Evolutionary conservation across 2,888 invertebrate species (phyloP), one percentile per base, ranked within the genome.

Genomic region (Myopa testacea): DNA sequence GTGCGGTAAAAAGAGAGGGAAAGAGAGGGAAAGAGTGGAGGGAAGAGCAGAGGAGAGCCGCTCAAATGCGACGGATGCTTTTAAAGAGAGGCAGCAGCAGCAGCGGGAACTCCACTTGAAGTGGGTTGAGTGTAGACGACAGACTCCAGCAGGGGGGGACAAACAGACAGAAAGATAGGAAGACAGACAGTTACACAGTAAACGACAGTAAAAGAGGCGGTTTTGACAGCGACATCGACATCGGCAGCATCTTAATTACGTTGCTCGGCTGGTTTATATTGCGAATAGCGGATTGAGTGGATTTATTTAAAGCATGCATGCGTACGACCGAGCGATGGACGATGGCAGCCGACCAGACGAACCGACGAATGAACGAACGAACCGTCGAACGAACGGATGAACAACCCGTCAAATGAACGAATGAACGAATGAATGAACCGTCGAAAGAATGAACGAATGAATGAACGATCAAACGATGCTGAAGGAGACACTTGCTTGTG

Each of bases 201-300:
- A 80, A 83, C 82, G 80, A 82, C 81, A 83, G 81, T 78, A 80
- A 37, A 38, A 58, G 38, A 26, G 26, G 26, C 26, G 26, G 26
- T 26, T 26, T 26, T 45, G 8, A 60, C 50, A 55, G 37, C 55
- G 16, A 16, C 60, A 10, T 7, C 16, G 37, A 63, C 19, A 38
- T 34, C 69, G 60, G 50, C 77, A 45, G 69, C 70, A 62, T 69
- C 73, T 73, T 67, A 74, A 74, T 78, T 68, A 75, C 50, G 75
- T 16, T 40, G 52, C 40, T 16, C 63, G 34, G 38, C 68, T 50
- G 68, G 76, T 69, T 72, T 76, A 34, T 75, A 78, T 71, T 72
- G 50, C 75, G 67, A 75, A 72, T 72, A 74, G 78, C 75, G 73
- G 60, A 77, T 77, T 67, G 16, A 63, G 50, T 40, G 73, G 75